A percentile compares a stretch with the other conserved stretches of the same genome.
phyloP scores from a whole-genome alignment of 2,888 invertebrate species.

The Eupithecia inturbata region DNA sequence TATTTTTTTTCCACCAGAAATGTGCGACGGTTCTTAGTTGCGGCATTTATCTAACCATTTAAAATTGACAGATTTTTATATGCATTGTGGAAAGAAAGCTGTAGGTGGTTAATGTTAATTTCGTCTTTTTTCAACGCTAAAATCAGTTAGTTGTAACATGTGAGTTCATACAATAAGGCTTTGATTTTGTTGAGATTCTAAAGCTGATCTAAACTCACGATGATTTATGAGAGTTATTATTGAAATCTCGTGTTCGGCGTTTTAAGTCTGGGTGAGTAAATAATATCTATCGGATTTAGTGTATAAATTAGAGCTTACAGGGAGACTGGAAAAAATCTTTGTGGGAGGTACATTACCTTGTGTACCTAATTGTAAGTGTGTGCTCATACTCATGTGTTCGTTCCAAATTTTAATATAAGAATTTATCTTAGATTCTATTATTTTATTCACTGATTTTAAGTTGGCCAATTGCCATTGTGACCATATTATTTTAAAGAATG shows the following conservation, averaged over 20 bases:
- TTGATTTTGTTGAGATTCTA: neutral
- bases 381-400: constrained; percentile 38
- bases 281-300: neutral
- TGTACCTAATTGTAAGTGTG: constrained; percentile 20
- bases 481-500: constrained; percentile 43
- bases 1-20: neutral
- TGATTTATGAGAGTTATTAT: neutral
- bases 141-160: neutral
- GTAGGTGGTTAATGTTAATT: neutral
- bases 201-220: neutral
- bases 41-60: constrained; percentile 1
- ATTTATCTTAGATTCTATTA: constrained; percentile 39
- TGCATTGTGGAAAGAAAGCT: neutral
- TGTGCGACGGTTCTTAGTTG: neutral
- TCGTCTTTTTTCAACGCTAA: neutral
- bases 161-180: neutral
- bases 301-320: constrained; percentile 32
- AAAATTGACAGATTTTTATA: neutral
- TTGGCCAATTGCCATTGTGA: constrained; percentile 25
- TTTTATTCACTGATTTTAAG: constrained; percentile 34
- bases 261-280: neutral
- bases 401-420: constrained; percentile 36
- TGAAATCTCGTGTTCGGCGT: neutral
- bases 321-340: constrained; percentile 22
- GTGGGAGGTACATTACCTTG: constrained; percentile 15